Evolutionary conservation across 2,113 vertebrate species (phyloP).

Genomic region (Xenopus laevis): DNA sequence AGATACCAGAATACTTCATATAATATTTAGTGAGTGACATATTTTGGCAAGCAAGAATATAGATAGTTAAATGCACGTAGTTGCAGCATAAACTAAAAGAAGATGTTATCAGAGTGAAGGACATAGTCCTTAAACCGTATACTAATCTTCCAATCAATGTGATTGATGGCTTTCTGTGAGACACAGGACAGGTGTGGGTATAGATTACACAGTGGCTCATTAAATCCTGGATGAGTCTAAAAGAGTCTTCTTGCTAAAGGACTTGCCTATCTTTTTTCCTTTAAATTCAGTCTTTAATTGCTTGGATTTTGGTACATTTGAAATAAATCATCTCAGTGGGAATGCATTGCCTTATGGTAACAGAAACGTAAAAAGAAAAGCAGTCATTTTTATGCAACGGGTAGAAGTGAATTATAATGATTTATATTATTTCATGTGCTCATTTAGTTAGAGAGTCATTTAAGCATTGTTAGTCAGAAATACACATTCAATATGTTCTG

Average conservation of each 20-base stretch:
- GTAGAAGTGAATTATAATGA: not conserved
- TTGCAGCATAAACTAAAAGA: not conserved
- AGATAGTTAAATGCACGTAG: too few species aligned
- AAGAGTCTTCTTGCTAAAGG: slow-evolving; percentile 17
- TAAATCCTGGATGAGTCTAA: slow-evolving; percentile 21
- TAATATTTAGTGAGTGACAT: too few species aligned
- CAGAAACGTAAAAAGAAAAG: not conserved
- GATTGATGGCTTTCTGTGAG: slow-evolving; percentile 29
- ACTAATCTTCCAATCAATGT: slow-evolving; percentile 40
- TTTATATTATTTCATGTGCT: not conserved
- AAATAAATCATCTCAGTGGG: not conserved
- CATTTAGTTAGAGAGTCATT: not conserved
- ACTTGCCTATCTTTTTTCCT: slow-evolving; percentile 18
- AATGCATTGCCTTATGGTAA: not conserved
- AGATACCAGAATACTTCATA: too few species aligned
- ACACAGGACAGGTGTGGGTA: slow-evolving; percentile 20
- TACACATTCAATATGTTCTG: slow-evolving; percentile 11
- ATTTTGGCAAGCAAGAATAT: too few species aligned
- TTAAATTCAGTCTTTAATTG: slow-evolving; percentile 19
- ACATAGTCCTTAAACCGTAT: slow-evolving; percentile 11
- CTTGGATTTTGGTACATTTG: slow-evolving; percentile 7
- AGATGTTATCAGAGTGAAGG: not conserved
- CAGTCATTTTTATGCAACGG: not conserved
- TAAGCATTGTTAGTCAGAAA: not conserved
- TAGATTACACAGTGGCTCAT: slow-evolving; percentile 33